A percentile compares a stretch with the other conserved stretches of the same genome.
These are phyloP conservation scores for Calosoma granatense DNA, from an alignment of 1,140 invertebrate species.

Conservation along the genomic window DNA sequence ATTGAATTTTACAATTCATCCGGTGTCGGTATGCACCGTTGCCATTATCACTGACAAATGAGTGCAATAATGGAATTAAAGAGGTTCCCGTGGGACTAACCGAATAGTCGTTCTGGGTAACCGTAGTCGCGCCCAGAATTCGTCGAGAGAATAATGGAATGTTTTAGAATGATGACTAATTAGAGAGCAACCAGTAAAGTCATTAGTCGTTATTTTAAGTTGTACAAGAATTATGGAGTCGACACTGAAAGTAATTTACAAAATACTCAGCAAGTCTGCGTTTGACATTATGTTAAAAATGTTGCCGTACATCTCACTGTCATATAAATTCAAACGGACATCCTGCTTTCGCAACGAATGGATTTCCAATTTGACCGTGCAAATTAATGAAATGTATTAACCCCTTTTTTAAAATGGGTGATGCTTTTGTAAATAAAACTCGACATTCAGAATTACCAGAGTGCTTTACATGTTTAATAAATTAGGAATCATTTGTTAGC, in stretches of 20 bases:
- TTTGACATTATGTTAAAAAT: constrained; percentile 2
- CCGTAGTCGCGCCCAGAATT: too few species aligned
- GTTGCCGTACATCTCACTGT: not conserved
- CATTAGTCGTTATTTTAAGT: constrained; percentile 1
- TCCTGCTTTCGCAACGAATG: not conserved
- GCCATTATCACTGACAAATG: too few species aligned
- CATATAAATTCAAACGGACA: not conserved
- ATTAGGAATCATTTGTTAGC: too few species aligned
- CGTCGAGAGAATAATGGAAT: too few species aligned
- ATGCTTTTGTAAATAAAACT: not conserved
- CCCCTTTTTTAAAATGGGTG: not conserved
- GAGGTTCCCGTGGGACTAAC: too few species aligned
- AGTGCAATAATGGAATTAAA: too few species aligned
- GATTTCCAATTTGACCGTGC: not conserved
- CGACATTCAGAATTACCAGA: too few species aligned
- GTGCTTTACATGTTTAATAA: too few species aligned
- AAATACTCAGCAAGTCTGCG: not conserved
- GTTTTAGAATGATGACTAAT: not conserved
- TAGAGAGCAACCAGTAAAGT: not conserved
- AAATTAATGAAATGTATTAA: not conserved
- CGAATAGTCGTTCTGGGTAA: too few species aligned
- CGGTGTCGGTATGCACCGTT: too few species aligned
- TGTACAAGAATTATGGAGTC: not conserved
- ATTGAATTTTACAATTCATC: too few species aligned
- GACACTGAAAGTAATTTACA: not conserved